phyloP scores from a whole-genome alignment of 2,797 vertebrate species.

The Rhabdophis nuchalis region DNA sequence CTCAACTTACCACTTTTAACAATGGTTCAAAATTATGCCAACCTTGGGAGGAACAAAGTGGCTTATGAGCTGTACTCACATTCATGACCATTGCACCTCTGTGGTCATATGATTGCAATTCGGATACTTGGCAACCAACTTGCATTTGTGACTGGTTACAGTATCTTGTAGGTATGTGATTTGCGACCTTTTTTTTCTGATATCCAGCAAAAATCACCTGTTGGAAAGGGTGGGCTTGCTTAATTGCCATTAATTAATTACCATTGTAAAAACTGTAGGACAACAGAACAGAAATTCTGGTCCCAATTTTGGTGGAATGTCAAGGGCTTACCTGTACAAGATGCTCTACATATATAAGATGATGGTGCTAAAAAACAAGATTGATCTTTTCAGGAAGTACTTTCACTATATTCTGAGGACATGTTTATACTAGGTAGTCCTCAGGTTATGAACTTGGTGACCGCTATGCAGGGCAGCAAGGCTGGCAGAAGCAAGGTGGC shows the following conservation, averaged over 20 bases:
- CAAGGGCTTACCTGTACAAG: neutral
- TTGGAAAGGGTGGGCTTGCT: neutral
- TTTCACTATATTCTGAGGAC: neutral
- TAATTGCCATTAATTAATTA: neutral
- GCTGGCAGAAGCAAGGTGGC: neutral
- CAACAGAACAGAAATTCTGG: neutral
- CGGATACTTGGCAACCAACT: neutral
- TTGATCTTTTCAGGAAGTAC: neutral
- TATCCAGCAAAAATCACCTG: neutral
- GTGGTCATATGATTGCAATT: neutral
- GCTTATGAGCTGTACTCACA: neutral
- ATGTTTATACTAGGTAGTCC: neutral
- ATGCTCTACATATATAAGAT: neutral
- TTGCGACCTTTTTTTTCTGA: neutral
- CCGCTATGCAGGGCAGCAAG: neutral
- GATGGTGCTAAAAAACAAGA: neutral
- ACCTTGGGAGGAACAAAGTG: neutral
- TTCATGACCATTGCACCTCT: neutral
- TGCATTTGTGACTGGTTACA: neutral
- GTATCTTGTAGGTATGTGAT: neutral
- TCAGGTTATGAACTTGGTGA: neutral
- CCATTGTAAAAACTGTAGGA: neutral
- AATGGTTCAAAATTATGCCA: neutral
- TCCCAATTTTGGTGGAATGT: neutral
- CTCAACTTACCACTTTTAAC: neutral